These are phyloP conservation scores for Hylaeus volcanicus DNA, from an alignment of 1,140 invertebrate species.

Conservation along the genomic window DNA sequence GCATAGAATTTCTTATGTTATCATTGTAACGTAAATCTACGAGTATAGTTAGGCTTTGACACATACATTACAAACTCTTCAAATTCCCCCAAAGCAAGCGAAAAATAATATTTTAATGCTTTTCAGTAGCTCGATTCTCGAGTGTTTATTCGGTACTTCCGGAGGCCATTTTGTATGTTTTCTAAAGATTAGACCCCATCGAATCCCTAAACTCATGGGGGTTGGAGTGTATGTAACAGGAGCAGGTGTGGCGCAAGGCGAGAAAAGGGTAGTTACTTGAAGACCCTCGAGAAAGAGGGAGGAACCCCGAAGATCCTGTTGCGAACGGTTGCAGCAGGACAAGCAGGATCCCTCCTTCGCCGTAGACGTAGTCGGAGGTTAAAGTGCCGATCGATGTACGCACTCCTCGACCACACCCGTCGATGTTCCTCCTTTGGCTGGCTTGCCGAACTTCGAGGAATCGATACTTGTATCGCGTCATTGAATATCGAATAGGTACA, in stretches of 20 bases:
- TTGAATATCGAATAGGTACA: conserved; percentile 33
- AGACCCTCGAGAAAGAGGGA: conserved; percentile 22
- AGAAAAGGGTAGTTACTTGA: conserved; percentile 30
- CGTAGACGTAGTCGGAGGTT: conserved; percentile 36
- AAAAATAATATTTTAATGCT: too few relatives aligned
- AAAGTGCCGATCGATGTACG: conserved; percentile 67
- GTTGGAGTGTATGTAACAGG: background rate
- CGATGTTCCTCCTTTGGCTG: conserved; percentile 61
- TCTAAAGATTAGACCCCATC: background rate
- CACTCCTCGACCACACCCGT: conserved; percentile 66
- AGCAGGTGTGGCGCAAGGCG: conserved; percentile 29
- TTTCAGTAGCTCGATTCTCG: too few relatives aligned
- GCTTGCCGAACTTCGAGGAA: conserved; percentile 61
- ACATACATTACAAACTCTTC: too few relatives aligned
- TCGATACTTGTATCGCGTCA: conserved; percentile 58
- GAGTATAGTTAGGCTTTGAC: too few relatives aligned
- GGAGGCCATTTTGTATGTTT: too few relatives aligned
- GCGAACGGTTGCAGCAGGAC: conserved; percentile 39
- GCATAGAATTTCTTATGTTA: too few relatives aligned
- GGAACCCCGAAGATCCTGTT: conserved; percentile 37
- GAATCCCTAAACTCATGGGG: background rate
- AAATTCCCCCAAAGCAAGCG: too few relatives aligned
- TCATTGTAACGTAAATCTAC: too few relatives aligned
- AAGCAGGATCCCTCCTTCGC: conserved; percentile 43
- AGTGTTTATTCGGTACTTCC: too few relatives aligned